Base-by-base conservation (phyloP, 2,888 invertebrate genomes). In the Belgica antarctica region DNA sequence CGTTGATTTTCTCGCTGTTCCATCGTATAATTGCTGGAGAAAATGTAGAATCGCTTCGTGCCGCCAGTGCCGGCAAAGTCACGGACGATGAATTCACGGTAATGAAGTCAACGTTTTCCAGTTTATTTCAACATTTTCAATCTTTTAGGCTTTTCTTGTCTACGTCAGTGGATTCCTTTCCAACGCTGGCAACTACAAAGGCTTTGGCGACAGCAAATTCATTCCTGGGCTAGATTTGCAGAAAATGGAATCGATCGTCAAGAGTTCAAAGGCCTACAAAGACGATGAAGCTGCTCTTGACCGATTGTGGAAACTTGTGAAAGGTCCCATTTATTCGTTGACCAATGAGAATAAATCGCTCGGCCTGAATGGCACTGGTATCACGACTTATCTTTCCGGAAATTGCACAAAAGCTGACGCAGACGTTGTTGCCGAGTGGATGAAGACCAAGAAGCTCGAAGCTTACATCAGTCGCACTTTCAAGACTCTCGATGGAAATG, bases 151-250 rank as follows among this genome's bases (percentile, higher is more conserved):
- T 34, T 87, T 95, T 75, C 81, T 94, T 47, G 89, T 95, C 0
- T 97, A 96, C 78, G 83, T 89, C 1, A 89, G 91, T 74, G 95
- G 91, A 1, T 78, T 95, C 24, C 90, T 93, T 76, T 86, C 88
- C 28, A 96, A 96, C 78, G 84, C 89, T 75, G 96, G 96, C 15
- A 96, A 97, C 81, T 97, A 96, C 79, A 96, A 95, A 81, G 90
- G 94, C 12, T 95, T 95, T 82, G 96, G 97, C 1, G 96, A 97
- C 77, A 90, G 89, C 59, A 97, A 97, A 82, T 89, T 97, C 76
- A 85, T 97, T 75, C 97, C 97, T 5, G 90, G 90, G 76, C 78
- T 96, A 25, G 81, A 87, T 0, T 82, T 84, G 77, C 25, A 36
- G 5, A 86, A 89, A 73, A 87, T 96, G 75, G 89, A 89, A 75